These are phyloP conservation scores for Arizona elegans DNA, from an alignment of 2,113 vertebrate genomes.

Conservation along the genomic window DNA sequence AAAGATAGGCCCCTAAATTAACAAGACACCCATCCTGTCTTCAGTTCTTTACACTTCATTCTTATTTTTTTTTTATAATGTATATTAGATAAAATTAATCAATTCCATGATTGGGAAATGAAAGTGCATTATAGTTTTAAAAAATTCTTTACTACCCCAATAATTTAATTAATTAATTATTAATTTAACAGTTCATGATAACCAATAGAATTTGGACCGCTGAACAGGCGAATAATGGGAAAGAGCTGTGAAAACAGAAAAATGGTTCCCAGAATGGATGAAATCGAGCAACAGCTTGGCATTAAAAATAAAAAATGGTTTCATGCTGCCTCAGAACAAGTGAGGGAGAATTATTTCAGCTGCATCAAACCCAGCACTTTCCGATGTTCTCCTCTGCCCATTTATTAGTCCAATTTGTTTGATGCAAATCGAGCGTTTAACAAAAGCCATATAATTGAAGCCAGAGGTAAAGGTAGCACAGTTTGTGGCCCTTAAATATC, in stretches of 20 bases:
- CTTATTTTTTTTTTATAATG: not conserved
- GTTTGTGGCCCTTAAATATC: constrained; percentile 5
- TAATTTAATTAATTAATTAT: not conserved
- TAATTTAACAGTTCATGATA: not conserved
- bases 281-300: not conserved
- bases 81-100: not conserved
- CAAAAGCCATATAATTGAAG: not conserved
- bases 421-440: not conserved
- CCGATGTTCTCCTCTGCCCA: not conserved
- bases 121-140: not conserved
- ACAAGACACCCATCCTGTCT: not conserved
- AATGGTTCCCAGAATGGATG: not conserved
- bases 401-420: constrained; percentile 1
- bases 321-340: not conserved
- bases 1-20: not conserved
- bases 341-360: not conserved
- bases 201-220: not conserved
- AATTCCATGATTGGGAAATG: not conserved
- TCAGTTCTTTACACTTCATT: not conserved
- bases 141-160: not conserved
- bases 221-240: not conserved
- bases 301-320: not conserved
- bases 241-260: not conserved
- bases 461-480: not conserved
- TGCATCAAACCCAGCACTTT: constrained; percentile 12